Evolutionary conservation across 2,888 invertebrate genomes (phyloP).

Genomic region (Amphipoea lucens): DNA sequence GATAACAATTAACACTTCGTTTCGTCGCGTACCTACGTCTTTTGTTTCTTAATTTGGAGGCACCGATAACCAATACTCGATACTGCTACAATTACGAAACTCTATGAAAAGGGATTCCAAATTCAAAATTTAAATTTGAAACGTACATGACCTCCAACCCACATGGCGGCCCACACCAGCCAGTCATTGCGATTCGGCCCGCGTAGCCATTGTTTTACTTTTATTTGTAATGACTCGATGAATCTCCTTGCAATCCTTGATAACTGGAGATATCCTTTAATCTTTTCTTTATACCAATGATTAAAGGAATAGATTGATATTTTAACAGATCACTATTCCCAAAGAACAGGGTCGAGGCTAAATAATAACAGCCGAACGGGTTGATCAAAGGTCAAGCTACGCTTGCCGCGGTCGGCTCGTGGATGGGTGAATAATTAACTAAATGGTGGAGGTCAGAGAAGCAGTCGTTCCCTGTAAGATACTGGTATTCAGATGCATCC

Average conservation of each 20-base stretch:
- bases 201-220: conserved; percentile 87
- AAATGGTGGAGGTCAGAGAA: not conserved
- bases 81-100: conserved; percentile 44
- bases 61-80: conserved; percentile 13
- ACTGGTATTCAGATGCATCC: not conserved
- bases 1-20: too few relatives aligned
- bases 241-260: conserved; percentile 62
- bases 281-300: conserved; percentile 4
- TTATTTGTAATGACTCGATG: conserved; percentile 80
- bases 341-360: not conserved
- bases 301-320: not conserved
- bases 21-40: too few relatives aligned
- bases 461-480: not conserved
- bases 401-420: not conserved
- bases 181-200: conserved; percentile 85
- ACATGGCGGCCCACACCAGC: conserved; percentile 86
- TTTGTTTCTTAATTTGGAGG: not conserved
- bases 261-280: conserved; percentile 69
- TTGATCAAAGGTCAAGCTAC: not conserved
- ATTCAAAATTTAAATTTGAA: conserved; percentile 79
- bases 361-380: not conserved
- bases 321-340: not conserved
- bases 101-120: conserved; percentile 70
- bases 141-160: conserved; percentile 87
- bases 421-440: not conserved